Base-by-base conservation (phyloP, 92 coral and sea anemone genomes). In the Palythoa caribaeorum region DNA sequence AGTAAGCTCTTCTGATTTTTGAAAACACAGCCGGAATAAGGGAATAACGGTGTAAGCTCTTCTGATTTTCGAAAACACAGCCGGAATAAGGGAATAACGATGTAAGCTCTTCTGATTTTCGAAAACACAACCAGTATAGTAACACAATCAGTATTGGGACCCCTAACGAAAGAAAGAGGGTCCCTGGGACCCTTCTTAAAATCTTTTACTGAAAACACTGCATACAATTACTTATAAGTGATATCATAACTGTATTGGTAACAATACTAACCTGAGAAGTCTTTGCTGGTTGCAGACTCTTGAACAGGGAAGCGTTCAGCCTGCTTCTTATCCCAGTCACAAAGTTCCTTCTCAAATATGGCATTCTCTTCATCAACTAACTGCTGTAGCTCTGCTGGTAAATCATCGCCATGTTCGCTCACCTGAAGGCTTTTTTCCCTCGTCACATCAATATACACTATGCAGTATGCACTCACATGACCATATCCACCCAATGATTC, bases 391-490 rank as follows among this genome's bases (percentile, higher is more conserved):
- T 92, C 93, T 40, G 85, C 90, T 69, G 97, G 92, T 52, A 96
- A 54, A 69, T 78, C 88, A 52, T 93, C 88, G 15, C 78, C 59
- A 28, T 85, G 83, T 75, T 87, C 89, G 74, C 90, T 88, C 62
- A 87, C 91, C 76, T 86, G 93, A 70, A 96, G 89, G 74, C 83
- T 83, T 28, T 90, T 93, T 83, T 92, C 97, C 75, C 95, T 91
- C 84, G 87, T 90, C 28, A 90, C 89, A 44, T 96, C 98, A 69
- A 92, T 86, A 53, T 96, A 96, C 95, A 96, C 91, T 68, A 96
- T 89, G 40, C 98, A 95, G 77, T 96, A 96, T 3, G 98, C 98
- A 88, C 98, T 96, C 84, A 94, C 97, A 87, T 92, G 90, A 91
- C 95, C 96, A 90, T 83, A 96, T 37, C 95, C 97, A 76, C 98